Conservation (phyloP, 2,888 invertebrate species). For the Drosophila sordidapex region DNA sequence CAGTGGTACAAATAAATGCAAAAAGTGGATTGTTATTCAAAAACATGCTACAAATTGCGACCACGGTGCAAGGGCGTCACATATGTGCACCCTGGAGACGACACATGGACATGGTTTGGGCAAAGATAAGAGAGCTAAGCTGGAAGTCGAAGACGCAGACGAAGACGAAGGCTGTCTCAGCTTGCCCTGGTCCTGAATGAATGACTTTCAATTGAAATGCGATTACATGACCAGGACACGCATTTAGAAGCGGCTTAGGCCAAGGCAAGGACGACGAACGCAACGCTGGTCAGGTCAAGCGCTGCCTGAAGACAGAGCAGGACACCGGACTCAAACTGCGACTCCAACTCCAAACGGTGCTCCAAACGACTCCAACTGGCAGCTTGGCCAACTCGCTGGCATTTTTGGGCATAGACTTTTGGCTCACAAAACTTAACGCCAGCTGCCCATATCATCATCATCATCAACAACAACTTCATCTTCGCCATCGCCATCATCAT, state of each 20-base stretch:
- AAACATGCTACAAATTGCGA: no score
- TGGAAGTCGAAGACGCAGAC: slow-evolving; percentile 13
- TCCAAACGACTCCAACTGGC: slow-evolving; percentile 28
- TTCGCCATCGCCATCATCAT: not conserved
- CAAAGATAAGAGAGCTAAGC: slow-evolving; percentile 38
- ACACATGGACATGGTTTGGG: slow-evolving; percentile 11
- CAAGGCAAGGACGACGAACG: slow-evolving; percentile 28
- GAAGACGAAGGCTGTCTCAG: slow-evolving; percentile 22
- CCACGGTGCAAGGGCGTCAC: slow-evolving; percentile 33
- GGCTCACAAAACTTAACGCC: slow-evolving; percentile 50
- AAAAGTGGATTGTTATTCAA: not conserved
- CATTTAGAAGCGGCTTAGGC: slow-evolving; percentile 79
- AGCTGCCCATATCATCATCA: slow-evolving; percentile 25
- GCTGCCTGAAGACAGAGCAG: slow-evolving; percentile 30
- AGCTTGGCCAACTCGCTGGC: slow-evolving; percentile 35
- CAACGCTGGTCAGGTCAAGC: slow-evolving; percentile 60
- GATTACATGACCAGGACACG: slow-evolving; percentile 84
- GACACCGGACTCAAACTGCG: not conserved
- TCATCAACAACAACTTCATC: not conserved
- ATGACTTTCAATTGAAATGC: slow-evolving; percentile 82
- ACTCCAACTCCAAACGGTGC: not conserved
- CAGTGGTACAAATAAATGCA: not conserved
- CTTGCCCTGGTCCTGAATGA: slow-evolving; percentile 53
- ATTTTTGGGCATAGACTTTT: slow-evolving; percentile 38
- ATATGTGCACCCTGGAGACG: slow-evolving; percentile 44